These are phyloP conservation scores for Phrynocephalus forsythii DNA, from an alignment of 2,797 vertebrate species.

Conservation along the genomic window DNA sequence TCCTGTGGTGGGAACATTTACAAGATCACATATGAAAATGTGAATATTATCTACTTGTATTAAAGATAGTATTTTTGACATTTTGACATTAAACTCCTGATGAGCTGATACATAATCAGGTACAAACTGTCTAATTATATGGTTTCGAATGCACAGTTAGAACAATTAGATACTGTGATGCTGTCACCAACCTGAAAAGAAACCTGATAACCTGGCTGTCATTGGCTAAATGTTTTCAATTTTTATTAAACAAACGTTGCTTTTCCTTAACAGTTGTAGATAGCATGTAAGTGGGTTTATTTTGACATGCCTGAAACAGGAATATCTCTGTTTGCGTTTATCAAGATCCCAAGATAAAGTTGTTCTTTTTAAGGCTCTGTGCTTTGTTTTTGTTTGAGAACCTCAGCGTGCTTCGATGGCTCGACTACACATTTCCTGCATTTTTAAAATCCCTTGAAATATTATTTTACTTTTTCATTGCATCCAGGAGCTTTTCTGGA, in stretches of 20 bases:
- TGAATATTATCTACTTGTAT: constrained; percentile 60
- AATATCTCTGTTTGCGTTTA: constrained; percentile 50
- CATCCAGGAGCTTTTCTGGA: background rate
- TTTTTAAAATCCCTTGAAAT: constrained; percentile 42
- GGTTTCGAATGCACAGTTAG: constrained; percentile 67
- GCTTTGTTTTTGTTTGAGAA: constrained; percentile 38
- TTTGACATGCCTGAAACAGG: constrained; percentile 39
- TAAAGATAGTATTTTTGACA: constrained; percentile 65
- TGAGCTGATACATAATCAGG: constrained; percentile 65
- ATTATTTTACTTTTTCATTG: background rate
- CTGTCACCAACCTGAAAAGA: constrained; percentile 28
- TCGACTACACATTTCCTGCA: constrained; percentile 44
- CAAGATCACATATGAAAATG: constrained; percentile 47
- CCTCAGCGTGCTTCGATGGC: constrained; percentile 31
- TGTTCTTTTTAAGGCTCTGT: constrained; percentile 64
- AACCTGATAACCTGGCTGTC: constrained; percentile 53
- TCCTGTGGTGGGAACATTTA: background rate
- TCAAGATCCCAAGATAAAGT: constrained; percentile 59
- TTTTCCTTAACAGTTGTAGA: background rate
- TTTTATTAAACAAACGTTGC: constrained; percentile 30
- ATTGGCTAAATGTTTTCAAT: constrained; percentile 53
- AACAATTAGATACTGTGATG: constrained; percentile 57
- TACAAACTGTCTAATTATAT: constrained; percentile 70
- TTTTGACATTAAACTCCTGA: constrained; percentile 50
- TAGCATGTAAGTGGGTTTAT: constrained; percentile 10